Evolutionary conservation across 2,113 vertebrate species (phyloP).

Genomic region (Amazona vittata): DNA sequence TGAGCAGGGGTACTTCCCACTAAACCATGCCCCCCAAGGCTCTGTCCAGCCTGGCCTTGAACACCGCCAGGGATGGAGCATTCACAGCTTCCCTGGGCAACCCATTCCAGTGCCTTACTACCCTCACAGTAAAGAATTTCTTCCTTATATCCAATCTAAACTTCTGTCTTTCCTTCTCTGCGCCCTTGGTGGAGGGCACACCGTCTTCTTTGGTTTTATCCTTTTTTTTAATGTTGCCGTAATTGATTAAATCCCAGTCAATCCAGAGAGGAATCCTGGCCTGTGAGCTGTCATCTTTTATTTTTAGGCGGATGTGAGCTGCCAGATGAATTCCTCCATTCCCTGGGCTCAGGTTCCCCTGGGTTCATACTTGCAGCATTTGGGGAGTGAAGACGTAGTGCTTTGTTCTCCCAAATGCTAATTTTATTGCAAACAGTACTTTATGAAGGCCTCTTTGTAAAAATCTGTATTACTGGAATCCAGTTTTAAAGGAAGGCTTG

Average conservation of each 20-base stretch:
- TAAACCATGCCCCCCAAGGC: too few species aligned
- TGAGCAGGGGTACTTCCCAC: too few species aligned
- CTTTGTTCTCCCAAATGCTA: background rate
- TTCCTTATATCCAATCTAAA: too few species aligned
- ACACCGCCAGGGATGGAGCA: too few species aligned
- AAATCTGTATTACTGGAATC: background rate
- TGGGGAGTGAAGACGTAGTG: background rate
- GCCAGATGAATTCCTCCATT: background rate
- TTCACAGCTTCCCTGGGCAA: too few species aligned
- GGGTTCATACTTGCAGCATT: background rate
- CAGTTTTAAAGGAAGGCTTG: background rate
- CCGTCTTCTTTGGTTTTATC: accelerated
- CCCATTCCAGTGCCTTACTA: too few species aligned
- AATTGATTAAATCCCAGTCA: background rate
- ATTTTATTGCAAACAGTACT: background rate
- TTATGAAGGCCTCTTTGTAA: background rate
- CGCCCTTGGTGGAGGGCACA: background rate
- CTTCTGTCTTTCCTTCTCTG: background rate
- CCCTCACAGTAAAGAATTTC: too few species aligned
- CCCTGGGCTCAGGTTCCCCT: background rate
- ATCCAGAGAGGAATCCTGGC: background rate
- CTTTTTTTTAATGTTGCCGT: background rate
- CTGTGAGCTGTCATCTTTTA: background rate
- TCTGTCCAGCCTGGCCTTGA: too few species aligned
- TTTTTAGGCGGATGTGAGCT: background rate